A percentile compares a stretch with the other conserved stretches of the same genome.
Conservation (phyloP, 2,113 vertebrate genomes). For the Buteo buteo region DNA sequence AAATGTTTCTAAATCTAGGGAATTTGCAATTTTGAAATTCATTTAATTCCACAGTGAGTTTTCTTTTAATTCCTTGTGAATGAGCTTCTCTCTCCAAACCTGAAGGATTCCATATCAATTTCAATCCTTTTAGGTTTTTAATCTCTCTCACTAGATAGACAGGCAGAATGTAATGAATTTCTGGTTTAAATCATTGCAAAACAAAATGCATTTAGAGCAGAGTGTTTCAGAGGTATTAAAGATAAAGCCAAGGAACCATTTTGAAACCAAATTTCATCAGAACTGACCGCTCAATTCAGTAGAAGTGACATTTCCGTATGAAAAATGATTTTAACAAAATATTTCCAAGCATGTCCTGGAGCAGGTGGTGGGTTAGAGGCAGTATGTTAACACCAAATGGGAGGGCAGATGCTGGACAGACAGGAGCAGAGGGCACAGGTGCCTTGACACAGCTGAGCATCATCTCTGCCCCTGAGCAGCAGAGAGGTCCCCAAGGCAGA, state of each 20-base stretch:
- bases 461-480: fast-evolving
- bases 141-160: conserved; percentile 8
- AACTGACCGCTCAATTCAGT: not conserved
- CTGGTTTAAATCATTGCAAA: conserved; percentile 17
- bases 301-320: not conserved
- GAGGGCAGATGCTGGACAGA: not conserved
- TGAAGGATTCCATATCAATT: conserved; percentile 35
- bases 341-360: not conserved
- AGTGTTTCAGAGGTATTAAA: not conserved
- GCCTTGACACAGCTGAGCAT: not conserved
- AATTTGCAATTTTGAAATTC: conserved; percentile 33
- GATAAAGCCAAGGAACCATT: not conserved
- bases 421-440: not conserved
- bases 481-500: not conserved
- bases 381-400: not conserved
- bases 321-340: not conserved
- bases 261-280: not conserved
- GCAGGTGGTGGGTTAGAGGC: not conserved
- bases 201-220: conserved; percentile 29
- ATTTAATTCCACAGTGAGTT: conserved; percentile 23
- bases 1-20: conserved; percentile 39
- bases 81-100: conserved; percentile 42
- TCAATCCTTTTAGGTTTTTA: conserved; percentile 32
- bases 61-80: conserved; percentile 32
- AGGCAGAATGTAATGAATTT: conserved; percentile 1